Evolutionary conservation across 2,888 invertebrate genomes (phyloP), one percentile per base, ranked within the genome.

Genomic region (Rhorus exstirpatorius): DNA sequence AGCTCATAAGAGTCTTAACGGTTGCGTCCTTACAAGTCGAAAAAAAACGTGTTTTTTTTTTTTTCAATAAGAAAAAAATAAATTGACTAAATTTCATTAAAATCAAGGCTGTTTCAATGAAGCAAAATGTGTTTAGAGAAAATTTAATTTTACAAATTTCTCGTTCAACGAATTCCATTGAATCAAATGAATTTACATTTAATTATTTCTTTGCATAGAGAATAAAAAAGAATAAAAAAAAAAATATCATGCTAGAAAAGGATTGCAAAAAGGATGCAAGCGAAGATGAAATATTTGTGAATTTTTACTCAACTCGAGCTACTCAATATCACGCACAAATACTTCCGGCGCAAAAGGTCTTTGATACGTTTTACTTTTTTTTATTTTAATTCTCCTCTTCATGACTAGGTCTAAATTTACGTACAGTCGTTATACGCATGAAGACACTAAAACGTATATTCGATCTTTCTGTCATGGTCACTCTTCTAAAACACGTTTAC

Each of bases 401-500:
- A 31, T 10, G 17, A 21, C 24, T 24, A 26, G n/a, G 35, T 12
- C n/a, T 17, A 17, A 53, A 31, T 61, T 70, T 51, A 26, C 19
- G 26, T 17, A 49, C 6, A 35, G 14, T 0, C 21, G 17, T 67
- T 24, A 10, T 38, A 38, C 1, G n/a, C 41, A 8, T 17, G 35
- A 21, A 35, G 24, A 17, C 60, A 76, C 19, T 24, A 26, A 35
- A 14, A 44, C 7, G 31, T 31, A 44, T 53, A 26, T 14, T 68
- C 53, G 6, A 41, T 49, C 35, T 49, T 70, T 60, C 19, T 8
- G 24, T 31, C 10, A 61, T 26, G 41, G 41, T 61, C 60, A 51
- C 12, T 26, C 21, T 72, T 67, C 12, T 38, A 38, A 46, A 76
- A 51, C 38, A 41, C 7, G 68, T 68, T 68, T 53, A n/a, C 41